phyloP scores from a whole-genome alignment of 2,113 vertebrate species.

The Aleadryas rufinucha region DNA sequence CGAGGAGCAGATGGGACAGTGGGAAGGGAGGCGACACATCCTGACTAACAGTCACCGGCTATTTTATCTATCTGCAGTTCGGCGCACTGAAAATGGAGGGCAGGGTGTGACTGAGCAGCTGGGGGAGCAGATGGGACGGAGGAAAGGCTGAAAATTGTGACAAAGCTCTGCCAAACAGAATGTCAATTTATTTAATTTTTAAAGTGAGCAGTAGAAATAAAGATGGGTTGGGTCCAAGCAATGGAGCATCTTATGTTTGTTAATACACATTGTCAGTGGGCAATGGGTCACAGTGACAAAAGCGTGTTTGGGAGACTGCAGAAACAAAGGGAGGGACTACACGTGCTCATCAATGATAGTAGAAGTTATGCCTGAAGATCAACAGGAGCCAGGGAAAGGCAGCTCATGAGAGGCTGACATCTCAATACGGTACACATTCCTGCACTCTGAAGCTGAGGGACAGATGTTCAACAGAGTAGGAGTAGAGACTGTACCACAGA shows the following conservation, averaged over 20 bases:
- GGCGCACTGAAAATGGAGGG: conserved; percentile 35
- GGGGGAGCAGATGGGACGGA: conserved; percentile 50
- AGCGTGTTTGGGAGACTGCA: neutral
- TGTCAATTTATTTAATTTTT: conserved; percentile 32
- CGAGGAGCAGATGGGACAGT: conserved; percentile 37
- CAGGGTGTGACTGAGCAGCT: conserved; percentile 61
- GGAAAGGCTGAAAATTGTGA: conserved; percentile 57
- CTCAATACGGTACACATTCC: neutral
- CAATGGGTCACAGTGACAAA: neutral
- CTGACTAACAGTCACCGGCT: conserved; percentile 38
- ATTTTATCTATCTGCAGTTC: conserved; percentile 42
- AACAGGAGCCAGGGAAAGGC: neutral
- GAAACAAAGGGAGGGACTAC: neutral
- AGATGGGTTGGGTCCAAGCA: neutral
- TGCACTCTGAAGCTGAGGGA: neutral
- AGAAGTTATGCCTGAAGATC: neutral
- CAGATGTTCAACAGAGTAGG: neutral
- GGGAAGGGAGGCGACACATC: conserved; percentile 53
- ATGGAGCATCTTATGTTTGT: neutral
- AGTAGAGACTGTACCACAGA: neutral
- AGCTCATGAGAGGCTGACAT: neutral
- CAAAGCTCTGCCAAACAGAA: conserved; percentile 47
- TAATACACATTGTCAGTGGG: neutral
- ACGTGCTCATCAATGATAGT: neutral
- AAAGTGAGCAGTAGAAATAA: conserved; percentile 39